Conservation (phyloP, 2,797 vertebrate genomes). For the Okamejei kenojei region DNA sequence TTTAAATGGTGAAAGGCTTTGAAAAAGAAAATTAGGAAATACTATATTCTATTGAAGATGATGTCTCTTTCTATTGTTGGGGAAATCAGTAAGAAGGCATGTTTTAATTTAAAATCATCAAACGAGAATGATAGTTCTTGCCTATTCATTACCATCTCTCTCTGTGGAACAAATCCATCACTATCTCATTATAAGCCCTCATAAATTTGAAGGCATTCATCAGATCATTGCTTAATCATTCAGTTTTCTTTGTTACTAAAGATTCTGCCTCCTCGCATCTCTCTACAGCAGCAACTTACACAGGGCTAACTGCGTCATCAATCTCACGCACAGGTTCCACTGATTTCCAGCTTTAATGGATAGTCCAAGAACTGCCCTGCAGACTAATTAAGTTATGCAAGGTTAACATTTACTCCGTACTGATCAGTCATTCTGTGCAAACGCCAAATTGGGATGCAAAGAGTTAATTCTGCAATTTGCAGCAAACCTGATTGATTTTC, state of each 20-base stretch:
- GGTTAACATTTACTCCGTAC: background rate
- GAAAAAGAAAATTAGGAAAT: background rate
- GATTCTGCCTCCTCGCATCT: background rate
- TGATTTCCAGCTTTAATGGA: background rate
- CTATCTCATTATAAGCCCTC: background rate
- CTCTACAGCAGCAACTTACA: background rate
- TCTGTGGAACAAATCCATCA: background rate
- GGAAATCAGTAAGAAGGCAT: background rate
- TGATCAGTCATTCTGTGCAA: background rate
- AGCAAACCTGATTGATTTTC: background rate
- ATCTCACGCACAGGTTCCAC: background rate
- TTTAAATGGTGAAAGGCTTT: background rate
- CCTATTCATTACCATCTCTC: background rate
- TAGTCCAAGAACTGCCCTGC: background rate
- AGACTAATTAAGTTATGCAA: background rate
- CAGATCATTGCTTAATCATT: background rate
- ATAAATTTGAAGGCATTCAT: background rate
- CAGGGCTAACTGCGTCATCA: background rate
- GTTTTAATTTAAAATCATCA: slow-evolving; percentile 7
- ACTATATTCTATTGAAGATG: background rate
- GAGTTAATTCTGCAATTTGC: background rate
- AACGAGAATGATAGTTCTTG: background rate
- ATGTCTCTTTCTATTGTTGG: background rate
- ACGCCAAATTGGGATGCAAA: background rate
- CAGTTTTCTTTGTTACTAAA: background rate